These are phyloP conservation scores for Griposia aprilina DNA, from an alignment of 2,888 invertebrate genomes.

Conservation along the genomic window DNA sequence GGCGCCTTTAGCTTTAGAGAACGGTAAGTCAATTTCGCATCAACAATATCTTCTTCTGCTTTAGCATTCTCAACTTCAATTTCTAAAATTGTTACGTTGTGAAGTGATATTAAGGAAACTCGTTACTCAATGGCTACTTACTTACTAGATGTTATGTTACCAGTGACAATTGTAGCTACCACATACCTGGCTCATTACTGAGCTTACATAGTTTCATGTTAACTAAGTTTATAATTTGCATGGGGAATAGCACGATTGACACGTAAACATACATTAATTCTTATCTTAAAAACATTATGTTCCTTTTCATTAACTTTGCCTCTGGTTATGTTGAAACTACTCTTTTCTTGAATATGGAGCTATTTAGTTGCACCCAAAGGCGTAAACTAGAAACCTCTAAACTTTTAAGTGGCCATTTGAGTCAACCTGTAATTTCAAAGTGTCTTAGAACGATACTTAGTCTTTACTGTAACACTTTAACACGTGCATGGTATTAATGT, in stretches of 20 bases:
- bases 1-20: background rate
- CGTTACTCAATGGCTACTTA: constrained; percentile 17
- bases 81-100: background rate
- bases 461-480: background rate
- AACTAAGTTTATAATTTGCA: constrained; percentile 57
- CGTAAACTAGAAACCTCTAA: constrained; percentile 14
- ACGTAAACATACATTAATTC: constrained; percentile 51
- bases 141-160: constrained; percentile 15
- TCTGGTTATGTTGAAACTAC: constrained; percentile 17
- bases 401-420: constrained; percentile 18
- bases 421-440: constrained; percentile 26
- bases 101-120: constrained; percentile 23
- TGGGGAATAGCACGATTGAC: constrained; percentile 49
- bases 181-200: constrained; percentile 48
- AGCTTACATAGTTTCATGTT: constrained; percentile 46
- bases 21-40: background rate
- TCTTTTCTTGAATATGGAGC: constrained; percentile 5
- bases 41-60: background rate
- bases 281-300: constrained; percentile 29
- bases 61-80: background rate
- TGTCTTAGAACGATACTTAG: constrained; percentile 13
- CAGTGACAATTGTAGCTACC: constrained; percentile 16
- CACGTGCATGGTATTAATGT: constrained; percentile 1
- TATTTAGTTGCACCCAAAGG: background rate
- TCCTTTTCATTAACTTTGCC: constrained; percentile 16